These are phyloP conservation scores for Manacus vitellinus DNA, from an alignment of 2,113 vertebrate genomes.

Conservation along the genomic window DNA sequence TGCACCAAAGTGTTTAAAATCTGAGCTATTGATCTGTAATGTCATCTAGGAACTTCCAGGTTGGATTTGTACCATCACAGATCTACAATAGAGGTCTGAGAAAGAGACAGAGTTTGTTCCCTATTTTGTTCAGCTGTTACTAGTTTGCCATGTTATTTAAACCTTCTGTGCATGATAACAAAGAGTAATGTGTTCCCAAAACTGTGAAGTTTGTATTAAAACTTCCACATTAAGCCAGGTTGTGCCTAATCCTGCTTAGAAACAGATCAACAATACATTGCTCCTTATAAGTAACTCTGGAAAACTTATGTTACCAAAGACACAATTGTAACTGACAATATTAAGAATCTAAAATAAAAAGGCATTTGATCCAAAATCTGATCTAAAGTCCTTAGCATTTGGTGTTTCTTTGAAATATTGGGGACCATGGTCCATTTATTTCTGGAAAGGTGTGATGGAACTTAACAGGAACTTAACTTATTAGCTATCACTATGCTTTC, in stretches of 20 bases:
- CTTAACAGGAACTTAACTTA: no score
- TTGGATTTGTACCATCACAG: neutral
- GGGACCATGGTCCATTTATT: no score
- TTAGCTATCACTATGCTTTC: no score
- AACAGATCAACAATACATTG: neutral
- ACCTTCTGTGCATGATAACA: neutral
- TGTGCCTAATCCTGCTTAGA: neutral
- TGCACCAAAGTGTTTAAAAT: neutral
- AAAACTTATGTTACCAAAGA: neutral
- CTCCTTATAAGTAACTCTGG: neutral
- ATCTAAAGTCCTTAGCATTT: neutral
- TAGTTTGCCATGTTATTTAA: neutral
- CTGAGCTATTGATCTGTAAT: neutral
- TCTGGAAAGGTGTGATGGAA: neutral
- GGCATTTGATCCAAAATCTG: neutral
- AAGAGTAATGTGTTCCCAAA: neutral
- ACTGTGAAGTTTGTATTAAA: fast-evolving
- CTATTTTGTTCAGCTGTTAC: neutral
- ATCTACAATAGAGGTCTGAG: neutral
- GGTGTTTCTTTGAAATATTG: neutral
- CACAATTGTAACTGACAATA: neutral
- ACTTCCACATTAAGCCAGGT: fast-evolving
- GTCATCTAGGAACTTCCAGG: neutral
- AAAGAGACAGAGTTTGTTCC: neutral
- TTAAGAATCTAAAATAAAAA: neutral